These are phyloP conservation scores for Corvus cornix DNA, from an alignment of 2,113 vertebrate genomes.

Conservation along the genomic window DNA sequence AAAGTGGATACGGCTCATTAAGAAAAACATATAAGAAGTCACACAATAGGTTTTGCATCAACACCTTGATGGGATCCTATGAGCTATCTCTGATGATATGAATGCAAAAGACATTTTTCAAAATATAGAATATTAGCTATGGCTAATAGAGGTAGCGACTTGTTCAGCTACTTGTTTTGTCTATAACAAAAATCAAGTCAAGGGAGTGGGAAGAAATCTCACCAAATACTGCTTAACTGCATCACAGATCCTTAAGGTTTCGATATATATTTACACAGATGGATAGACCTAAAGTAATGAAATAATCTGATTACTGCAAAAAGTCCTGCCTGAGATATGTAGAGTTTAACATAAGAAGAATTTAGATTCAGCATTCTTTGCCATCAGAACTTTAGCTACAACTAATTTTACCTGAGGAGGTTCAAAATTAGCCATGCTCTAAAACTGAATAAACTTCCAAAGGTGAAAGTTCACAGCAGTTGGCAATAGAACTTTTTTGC, in stretches of 20 bases:
- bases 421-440: background rate
- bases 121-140: background rate
- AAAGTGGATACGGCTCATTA: conserved; percentile 29
- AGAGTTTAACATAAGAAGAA: background rate
- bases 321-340: background rate
- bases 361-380: background rate
- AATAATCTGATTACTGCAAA: background rate
- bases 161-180: background rate
- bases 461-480: background rate
- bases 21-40: conserved; percentile 22
- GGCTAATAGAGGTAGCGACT: background rate
- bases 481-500: background rate
- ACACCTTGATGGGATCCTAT: background rate
- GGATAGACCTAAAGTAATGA: background rate
- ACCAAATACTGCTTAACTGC: background rate
- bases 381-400: background rate
- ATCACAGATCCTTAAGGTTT: background rate
- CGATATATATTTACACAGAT: background rate
- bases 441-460: background rate
- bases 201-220: background rate
- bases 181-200: background rate
- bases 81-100: background rate
- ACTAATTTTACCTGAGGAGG: background rate
- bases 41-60: conserved; percentile 39
- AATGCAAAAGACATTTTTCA: background rate